Base-by-base conservation (phyloP, 2,797 vertebrate species). In the Todus mexicanus region DNA sequence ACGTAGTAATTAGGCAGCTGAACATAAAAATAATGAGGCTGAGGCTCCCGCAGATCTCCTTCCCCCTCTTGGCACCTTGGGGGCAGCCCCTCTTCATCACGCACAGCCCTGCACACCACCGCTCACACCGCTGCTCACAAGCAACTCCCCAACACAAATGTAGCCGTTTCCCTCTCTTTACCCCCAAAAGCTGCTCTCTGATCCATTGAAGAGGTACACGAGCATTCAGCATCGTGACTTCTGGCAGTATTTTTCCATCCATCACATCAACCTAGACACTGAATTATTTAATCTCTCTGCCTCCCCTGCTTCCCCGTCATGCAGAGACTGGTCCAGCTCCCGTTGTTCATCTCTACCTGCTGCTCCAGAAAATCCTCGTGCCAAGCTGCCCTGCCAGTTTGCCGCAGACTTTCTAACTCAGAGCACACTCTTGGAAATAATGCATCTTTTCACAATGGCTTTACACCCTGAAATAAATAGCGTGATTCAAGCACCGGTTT, bases 21-120 rank as follows among this genome's bases (percentile, higher is more conserved):
- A 96, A 96, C 94, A 95, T 91, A 96, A 87, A 95, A 95, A 95
- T 96, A 96, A 96, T 93, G 95, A 96, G 93, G 87, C 93, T 95
- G 88, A 85, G 84, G 93, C 93, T 96, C 95, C 95, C 7, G n/a
- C 90, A 87, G 92, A 78, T 94, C 94, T 95, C 89, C 73, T 87
- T 96, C 87, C 94, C 92, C 77, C 88, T 93, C 93, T 89, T 18
- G 3, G 84, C 92, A 96, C 94, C 86, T 92, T 38, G 1, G 90
- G 93, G 90, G 90, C 92, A 94, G 93, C 81, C 73, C 56, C 74
- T 89, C 91, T n/a, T 66, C 85, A 91, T 76, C 12, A 2, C 4
- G 0, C 20, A 1, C 4, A 2, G 70, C 57, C 66, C 53, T 7
- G 5, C 56, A 63, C 11, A 1, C 50, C 9, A 17, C 61, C 10